Percentiles rank a stretch among this genome's conserved stretches.
phyloP scores from a whole-genome alignment of 2,797 vertebrate genomes.

The Hippocampus kuda region DNA sequence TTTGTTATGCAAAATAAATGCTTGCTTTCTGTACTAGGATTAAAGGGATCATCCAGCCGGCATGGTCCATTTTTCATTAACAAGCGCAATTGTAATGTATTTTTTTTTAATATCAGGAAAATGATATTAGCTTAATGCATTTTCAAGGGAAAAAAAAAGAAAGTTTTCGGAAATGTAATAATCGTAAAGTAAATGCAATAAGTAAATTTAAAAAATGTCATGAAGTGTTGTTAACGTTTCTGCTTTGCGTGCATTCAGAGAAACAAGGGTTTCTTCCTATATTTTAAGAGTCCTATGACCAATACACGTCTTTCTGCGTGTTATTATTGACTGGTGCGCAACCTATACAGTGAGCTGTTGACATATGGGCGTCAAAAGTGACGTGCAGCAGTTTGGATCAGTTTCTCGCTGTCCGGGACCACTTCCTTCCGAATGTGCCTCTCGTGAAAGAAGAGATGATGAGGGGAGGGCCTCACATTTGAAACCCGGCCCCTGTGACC shows the following conservation, averaged over 20 bases:
- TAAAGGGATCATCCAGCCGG: too few species aligned
- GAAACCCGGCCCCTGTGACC: slow-evolving; percentile 41
- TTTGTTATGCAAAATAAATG: too few species aligned
- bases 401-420: not conserved
- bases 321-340: not conserved
- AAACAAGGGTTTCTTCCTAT: too few species aligned
- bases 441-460: not conserved
- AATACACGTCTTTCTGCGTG: not conserved
- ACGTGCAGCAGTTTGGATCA: not conserved
- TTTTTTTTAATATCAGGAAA: too few species aligned
- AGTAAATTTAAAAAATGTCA: not conserved
- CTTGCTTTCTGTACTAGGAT: too few species aligned
- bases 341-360: not conserved
- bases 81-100: too few species aligned
- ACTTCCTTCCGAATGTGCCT: not conserved
- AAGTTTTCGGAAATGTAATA: too few species aligned
- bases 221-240: not conserved
- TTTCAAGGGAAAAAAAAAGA: too few species aligned
- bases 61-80: too few species aligned
- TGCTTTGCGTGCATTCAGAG: not conserved
- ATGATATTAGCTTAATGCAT: too few species aligned
- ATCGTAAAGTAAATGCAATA: not conserved
- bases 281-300: too few species aligned
- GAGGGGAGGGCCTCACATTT: slow-evolving; percentile 23
- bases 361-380: not conserved